Base-by-base conservation (phyloP, 2,888 invertebrate genomes). In the Hypomecis atomaria region DNA sequence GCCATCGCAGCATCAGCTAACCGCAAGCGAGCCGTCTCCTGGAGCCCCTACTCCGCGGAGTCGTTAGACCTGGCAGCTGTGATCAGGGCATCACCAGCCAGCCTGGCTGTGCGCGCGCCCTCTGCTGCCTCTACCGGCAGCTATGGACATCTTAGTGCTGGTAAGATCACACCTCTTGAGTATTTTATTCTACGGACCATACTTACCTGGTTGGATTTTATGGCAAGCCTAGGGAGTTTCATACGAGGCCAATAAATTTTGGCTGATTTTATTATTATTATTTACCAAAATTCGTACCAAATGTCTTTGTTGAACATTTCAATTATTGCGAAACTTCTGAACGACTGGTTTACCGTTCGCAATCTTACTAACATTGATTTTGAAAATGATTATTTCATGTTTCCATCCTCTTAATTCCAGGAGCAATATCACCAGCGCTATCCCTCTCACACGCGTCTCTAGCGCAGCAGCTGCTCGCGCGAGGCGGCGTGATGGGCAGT, bases 61-160 rank as follows among this genome's bases (percentile, higher is more conserved):
- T 96, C 98, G 72, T 70, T 93, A 63, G 99, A 99, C 92, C 95
- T 99, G 81, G 98, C 98, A 81, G 98, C 98, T 59, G 97, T 99
- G 94, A 99, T 99, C 75, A 95, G 99, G 66, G 98, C 98, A 76
- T 98, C 98, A 6, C 99, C 99, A 5, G 97, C 98, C 76, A 98
- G 98, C 34, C 91, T 99, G 73, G 97, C 97, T 13, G 98, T 98
- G 0, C 93, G 98, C 71, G 97, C 97, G 66, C 97, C 97, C 11
- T 96, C 97, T 38, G 97, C 97, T 5, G 91, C 92, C 0, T 92
- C 92, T 8, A 98, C 98, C 77, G 99, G 99, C 50, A 98, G 98
- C 69, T 99, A 99, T 93, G 99, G 99, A 23, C 99, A 99, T 92
- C 95, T 99, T 71, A 98, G 98, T 71, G 98, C 98, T 75, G 98